Evolutionary conservation across 2,797 vertebrate genomes (phyloP), one percentile per base, ranked within the genome.

Genomic region (Lates japonicus): DNA sequence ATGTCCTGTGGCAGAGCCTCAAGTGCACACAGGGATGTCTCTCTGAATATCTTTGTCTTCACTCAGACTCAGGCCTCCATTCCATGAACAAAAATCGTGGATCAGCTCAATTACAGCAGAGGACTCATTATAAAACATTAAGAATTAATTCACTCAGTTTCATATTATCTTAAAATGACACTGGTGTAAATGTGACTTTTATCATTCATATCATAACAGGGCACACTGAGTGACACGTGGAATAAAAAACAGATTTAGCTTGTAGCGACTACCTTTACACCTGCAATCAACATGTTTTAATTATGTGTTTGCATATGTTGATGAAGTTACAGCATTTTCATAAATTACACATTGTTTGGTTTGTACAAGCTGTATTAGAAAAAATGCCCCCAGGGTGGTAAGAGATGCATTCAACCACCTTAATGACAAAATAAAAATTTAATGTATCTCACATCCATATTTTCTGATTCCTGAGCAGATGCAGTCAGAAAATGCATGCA

Each of bases 1-100:
- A 88, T 84, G 87, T 92, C 86, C 85, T 74, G 80, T 77, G 72
- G 79, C 87, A 74, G 71, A 78, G 81, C 86, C 76, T 86, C 59
- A 13, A 83, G 83, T 73, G 77, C 63, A 78, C 52, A 31, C 59
- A 70, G 73, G 39, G 59, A 80, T 70, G 81, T 86, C 79, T 84
- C 37, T 65, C 70, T 74, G 82, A 86, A 82, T 86, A 83, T 89
- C 70, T 81, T 62, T n/a, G 31, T 67, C 80, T 82, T 84, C 74
- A 51, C 60, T 80, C 72, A 82, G 29, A 70, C 44, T 67, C 64
- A 31, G 65, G 31, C 44, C 63, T 74, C 48, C 49, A 33, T 52
- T 77, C 42, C 29, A 7, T 22, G 41, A 74, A 59, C 35, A 70
- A 41, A 62, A 74, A 72, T 33, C 25, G 6, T 20, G 35, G 66